Conservation (phyloP, 2,888 invertebrate genomes). For the Automeris io region DNA sequence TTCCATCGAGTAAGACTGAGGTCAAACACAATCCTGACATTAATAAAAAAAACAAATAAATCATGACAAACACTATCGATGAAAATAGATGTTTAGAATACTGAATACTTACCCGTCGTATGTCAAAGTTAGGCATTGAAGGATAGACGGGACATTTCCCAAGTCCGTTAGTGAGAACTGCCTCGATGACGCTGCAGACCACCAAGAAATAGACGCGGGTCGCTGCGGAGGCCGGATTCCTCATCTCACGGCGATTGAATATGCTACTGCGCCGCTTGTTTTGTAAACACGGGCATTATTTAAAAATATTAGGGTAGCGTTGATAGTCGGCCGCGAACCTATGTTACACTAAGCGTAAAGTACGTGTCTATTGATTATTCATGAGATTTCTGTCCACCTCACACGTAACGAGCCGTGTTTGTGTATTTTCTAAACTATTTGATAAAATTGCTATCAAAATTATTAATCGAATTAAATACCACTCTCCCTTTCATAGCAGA, state of each 20-base stretch:
- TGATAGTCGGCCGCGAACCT: conserved; percentile 8
- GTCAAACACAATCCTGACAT: too few relatives aligned
- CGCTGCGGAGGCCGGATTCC: conserved; percentile 31
- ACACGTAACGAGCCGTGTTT: conserved; percentile 9
- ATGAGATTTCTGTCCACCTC: conserved; percentile 14
- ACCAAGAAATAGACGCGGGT: conserved; percentile 24
- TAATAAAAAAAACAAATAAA: too few relatives aligned
- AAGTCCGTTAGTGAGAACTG: conserved; percentile 69
- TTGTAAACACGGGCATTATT: conserved; percentile 21
- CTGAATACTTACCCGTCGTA: conserved; percentile 75
- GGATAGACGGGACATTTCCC: conserved; percentile 83
- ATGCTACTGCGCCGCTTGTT: conserved; percentile 12
- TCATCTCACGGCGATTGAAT: conserved; percentile 36
- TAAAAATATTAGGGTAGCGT: conserved; percentile 15
- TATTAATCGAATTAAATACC: too few relatives aligned
- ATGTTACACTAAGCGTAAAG: conserved; percentile 9
- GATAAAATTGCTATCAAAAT: too few relatives aligned
- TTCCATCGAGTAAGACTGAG: too few relatives aligned
- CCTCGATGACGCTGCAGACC: conserved; percentile 34
- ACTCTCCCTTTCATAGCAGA: too few relatives aligned
- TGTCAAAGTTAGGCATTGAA: conserved; percentile 80
- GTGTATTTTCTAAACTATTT: not conserved
- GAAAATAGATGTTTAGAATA: too few relatives aligned
- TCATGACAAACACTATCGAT: too few relatives aligned
- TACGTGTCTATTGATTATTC: conserved; percentile 23